Conservation (phyloP, 2,888 invertebrate genomes). For the Nebria brevicollis region DNA sequence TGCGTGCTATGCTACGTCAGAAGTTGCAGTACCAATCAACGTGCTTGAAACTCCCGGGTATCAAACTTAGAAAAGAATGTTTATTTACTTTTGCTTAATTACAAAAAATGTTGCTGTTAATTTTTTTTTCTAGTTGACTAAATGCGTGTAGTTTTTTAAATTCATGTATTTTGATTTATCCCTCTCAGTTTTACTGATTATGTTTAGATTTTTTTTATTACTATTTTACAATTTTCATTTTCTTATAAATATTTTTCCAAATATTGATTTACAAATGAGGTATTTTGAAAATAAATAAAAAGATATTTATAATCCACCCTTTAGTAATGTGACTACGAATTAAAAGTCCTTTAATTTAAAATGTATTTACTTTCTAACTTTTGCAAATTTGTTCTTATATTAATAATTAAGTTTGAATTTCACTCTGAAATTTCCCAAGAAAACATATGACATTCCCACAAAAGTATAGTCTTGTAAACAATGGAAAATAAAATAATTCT, state of each 20-base stretch:
- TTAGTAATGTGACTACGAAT: too few relatives aligned
- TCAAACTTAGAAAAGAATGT: constrained; percentile 4
- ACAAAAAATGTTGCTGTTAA: not conserved
- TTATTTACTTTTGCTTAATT: constrained; percentile 19
- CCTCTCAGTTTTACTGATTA: too few relatives aligned
- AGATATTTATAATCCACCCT: too few relatives aligned
- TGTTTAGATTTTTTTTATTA: too few relatives aligned
- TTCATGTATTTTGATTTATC: too few relatives aligned
- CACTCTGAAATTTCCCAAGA: not conserved
- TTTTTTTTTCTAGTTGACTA: not conserved
- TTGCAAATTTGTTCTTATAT: too few relatives aligned
- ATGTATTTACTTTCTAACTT: too few relatives aligned
- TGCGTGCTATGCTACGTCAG: not conserved
- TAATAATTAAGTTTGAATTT: not conserved
- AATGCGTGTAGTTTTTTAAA: not conserved
- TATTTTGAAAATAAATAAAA: too few relatives aligned
- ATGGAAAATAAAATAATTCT: not conserved
- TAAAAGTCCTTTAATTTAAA: too few relatives aligned
- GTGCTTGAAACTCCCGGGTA: not conserved
- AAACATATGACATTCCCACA: not conserved
- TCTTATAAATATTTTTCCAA: too few relatives aligned
- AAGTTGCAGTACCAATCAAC: not conserved
- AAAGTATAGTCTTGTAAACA: not conserved
- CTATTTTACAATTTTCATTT: too few relatives aligned
- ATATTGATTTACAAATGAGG: too few relatives aligned